Percentiles rank a stretch among this genome's conserved stretches.
Conservation (phyloP, 2,888 invertebrate species). For the Petrophora chlorosata region DNA sequence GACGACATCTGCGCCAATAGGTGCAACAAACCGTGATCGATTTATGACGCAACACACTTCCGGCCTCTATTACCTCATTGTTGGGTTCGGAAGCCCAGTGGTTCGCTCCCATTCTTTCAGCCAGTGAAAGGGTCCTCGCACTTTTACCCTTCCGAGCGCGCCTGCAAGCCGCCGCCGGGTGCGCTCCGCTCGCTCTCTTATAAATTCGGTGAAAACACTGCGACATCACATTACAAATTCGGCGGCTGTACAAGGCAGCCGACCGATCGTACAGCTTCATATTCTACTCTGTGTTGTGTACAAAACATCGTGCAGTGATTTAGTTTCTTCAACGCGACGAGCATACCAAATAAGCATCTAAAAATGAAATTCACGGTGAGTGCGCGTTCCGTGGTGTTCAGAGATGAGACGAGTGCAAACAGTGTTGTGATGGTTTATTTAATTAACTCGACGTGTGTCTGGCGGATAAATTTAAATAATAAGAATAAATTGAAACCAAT, state of each 20-base stretch:
- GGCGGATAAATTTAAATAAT: constrained; percentile 1
- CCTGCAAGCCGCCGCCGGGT: constrained; percentile 59
- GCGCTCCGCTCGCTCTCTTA: constrained; percentile 71
- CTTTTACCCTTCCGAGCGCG: constrained; percentile 75
- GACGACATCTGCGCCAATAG: constrained; percentile 60
- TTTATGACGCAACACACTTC: constrained; percentile 68
- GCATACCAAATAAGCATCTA: constrained; percentile 66
- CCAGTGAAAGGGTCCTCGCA: constrained; percentile 81
- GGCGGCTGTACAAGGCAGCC: constrained; percentile 75
- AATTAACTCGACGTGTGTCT: constrained; percentile 4
- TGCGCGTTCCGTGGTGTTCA: constrained; percentile 55
- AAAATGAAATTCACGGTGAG: constrained; percentile 84
- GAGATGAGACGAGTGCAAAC: constrained; percentile 39
- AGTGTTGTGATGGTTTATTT: constrained; percentile 28
- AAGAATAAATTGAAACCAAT: constrained; percentile 2
- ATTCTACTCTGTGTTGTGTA: constrained; percentile 60
- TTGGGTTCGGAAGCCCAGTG: constrained; percentile 73
- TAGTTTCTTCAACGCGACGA: constrained; percentile 70
- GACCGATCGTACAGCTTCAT: constrained; percentile 60
- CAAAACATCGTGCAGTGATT: constrained; percentile 66
- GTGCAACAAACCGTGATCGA: constrained; percentile 65
- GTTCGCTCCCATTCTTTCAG: constrained; percentile 81
- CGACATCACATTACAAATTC: constrained; percentile 81
- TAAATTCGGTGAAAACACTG: constrained; percentile 80
- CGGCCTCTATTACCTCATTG: constrained; percentile 77